phyloP scores from a whole-genome alignment of 2,113 vertebrate species.

The Chauna torquata region DNA sequence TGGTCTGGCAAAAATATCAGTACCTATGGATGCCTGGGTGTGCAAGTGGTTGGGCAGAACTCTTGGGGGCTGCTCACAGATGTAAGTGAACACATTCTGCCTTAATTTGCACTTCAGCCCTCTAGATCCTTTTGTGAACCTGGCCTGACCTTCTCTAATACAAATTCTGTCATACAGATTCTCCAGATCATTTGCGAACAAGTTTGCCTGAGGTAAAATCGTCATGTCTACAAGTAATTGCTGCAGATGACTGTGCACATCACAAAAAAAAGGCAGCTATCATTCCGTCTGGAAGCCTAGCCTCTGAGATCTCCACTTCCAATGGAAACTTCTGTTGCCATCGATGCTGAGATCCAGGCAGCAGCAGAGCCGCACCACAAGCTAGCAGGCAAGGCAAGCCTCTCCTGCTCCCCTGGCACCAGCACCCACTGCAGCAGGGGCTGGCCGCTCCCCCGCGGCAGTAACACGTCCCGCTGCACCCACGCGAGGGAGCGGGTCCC shows the following conservation, averaged over 20 bases:
- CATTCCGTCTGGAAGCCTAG: neutral
- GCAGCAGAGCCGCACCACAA: neutral
- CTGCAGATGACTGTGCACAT: neutral
- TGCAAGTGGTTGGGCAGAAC: neutral
- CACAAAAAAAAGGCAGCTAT: neutral
- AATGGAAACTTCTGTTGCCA: neutral
- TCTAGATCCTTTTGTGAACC: neutral
- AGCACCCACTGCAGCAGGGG: neutral
- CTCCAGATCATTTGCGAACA: neutral
- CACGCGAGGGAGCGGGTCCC: neutral
- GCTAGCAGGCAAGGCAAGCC: neutral
- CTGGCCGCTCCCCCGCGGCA: neutral
- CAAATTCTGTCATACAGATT: neutral
- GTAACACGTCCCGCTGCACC: fast-evolving
- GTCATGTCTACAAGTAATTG: neutral
- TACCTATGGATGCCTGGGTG: neutral
- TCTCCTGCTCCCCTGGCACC: neutral
- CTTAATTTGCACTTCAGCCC: neutral
- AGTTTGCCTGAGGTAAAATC: neutral
- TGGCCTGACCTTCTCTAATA: neutral
- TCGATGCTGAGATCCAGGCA: neutral
- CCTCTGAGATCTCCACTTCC: neutral
- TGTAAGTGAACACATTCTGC: fast-evolving
- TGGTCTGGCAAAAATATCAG: neutral
- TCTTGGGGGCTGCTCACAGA: neutral